Evolutionary conservation across 2,113 vertebrate species (phyloP).

Genomic region (Alethe diademata): DNA sequence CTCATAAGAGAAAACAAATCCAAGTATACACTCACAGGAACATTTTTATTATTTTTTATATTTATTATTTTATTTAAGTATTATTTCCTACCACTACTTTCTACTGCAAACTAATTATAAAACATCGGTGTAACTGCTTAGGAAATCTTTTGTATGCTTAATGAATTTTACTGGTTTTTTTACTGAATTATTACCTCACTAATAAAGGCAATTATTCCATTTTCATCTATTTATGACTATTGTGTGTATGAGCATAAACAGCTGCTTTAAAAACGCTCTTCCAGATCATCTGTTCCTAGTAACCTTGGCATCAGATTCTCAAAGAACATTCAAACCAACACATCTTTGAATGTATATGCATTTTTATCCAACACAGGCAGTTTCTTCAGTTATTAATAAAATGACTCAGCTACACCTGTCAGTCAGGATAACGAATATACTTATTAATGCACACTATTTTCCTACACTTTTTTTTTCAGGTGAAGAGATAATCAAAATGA

Average conservation of each 20-base stretch:
- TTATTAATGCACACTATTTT: neutral
- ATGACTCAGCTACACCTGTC: neutral
- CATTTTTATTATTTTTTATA: neutral
- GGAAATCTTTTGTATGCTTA: neutral
- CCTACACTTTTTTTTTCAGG: neutral
- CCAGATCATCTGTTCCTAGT: neutral
- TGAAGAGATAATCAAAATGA: neutral
- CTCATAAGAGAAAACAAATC: neutral
- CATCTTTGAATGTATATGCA: neutral
- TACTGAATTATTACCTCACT: neutral
- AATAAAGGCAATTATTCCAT: neutral
- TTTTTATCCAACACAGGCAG: neutral
- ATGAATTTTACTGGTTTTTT: neutral
- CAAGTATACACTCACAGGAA: neutral
- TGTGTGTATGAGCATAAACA: neutral
- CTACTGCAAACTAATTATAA: neutral
- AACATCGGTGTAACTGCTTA: neutral
- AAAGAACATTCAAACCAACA: neutral
- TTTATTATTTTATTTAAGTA: neutral
- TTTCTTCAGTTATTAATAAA: neutral
- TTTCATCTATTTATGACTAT: neutral
- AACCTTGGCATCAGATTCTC: neutral
- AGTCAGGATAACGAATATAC: neutral
- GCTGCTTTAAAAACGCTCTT: neutral
- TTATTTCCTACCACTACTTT: neutral